Evolutionary conservation across 2,113 vertebrate species (phyloP).

Genomic region (Puffinus mauretanicus): DNA sequence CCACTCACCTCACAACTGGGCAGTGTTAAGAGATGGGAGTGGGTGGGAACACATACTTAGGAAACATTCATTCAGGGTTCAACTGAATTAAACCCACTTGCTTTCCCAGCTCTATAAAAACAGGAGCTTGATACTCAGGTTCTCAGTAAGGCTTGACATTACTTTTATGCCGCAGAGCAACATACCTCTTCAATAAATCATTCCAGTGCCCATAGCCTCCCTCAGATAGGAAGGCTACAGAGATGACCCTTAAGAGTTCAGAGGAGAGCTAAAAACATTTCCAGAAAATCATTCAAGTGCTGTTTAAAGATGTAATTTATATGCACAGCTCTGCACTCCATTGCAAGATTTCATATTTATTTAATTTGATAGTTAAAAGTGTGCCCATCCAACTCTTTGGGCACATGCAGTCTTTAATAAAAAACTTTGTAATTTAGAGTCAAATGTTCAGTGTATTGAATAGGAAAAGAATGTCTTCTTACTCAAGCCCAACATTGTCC

Average conservation of each 20-base stretch:
- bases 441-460: neutral
- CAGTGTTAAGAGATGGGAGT: neutral
- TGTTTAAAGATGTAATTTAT: conserved; percentile 69
- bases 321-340: conserved; percentile 54
- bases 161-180: neutral
- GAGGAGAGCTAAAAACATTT: conserved; percentile 52
- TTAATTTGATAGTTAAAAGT: conserved; percentile 60
- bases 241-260: conserved; percentile 45
- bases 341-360: conserved; percentile 63
- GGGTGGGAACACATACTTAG: neutral
- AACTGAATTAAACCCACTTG: conserved; percentile 15
- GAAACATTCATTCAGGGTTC: neutral
- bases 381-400: neutral
- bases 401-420: neutral
- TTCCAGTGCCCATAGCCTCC: neutral
- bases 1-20: neutral
- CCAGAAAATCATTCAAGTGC: conserved; percentile 47
- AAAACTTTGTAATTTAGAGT: neutral
- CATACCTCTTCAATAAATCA: conserved; percentile 34
- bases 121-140: neutral
- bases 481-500: neutral
- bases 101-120: neutral
- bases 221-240: neutral
- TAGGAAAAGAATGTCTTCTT: neutral
- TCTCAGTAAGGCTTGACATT: neutral